Percentiles rank a stretch among this genome's conserved stretches.
Conservation (phyloP, 2,113 vertebrate genomes). For the Hassar affinis region DNA sequence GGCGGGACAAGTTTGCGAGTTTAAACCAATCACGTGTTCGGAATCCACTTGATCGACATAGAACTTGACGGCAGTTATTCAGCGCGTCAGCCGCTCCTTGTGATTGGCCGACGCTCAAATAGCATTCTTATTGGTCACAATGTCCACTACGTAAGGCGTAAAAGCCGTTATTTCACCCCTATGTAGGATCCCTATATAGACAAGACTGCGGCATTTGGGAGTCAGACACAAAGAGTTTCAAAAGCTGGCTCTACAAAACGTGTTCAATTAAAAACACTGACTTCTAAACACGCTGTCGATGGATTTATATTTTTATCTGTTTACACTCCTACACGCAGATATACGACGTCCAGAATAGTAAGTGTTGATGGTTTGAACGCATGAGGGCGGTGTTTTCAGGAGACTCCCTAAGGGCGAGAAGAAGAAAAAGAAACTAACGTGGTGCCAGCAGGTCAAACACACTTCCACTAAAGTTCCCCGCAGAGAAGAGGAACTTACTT, state of each 20-base stretch:
- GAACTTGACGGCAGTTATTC: not conserved
- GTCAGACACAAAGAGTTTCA: not conserved
- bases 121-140: not conserved
- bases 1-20: not conserved
- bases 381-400: constrained; percentile 2
- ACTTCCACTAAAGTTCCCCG: not conserved
- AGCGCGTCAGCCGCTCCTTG: not conserved
- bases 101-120: constrained; percentile 7
- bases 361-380: not conserved
- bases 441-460: not conserved
- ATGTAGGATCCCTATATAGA: not conserved
- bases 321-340: not conserved
- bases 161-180: not conserved
- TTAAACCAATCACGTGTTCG: not conserved
- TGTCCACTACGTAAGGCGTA: not conserved
- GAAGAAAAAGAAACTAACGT: constrained; percentile 6
- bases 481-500: not conserved
- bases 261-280: no score
- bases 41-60: constrained; percentile 55
- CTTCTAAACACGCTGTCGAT: not conserved
- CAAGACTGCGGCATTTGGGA: not conserved
- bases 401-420: not conserved
- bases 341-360: not conserved
- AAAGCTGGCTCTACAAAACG: not conserved
- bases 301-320: no score